Evolutionary conservation across 2,888 invertebrate genomes (phyloP), one percentile per base, ranked within the genome.

Genomic region (Folsomia manolachei): DNA sequence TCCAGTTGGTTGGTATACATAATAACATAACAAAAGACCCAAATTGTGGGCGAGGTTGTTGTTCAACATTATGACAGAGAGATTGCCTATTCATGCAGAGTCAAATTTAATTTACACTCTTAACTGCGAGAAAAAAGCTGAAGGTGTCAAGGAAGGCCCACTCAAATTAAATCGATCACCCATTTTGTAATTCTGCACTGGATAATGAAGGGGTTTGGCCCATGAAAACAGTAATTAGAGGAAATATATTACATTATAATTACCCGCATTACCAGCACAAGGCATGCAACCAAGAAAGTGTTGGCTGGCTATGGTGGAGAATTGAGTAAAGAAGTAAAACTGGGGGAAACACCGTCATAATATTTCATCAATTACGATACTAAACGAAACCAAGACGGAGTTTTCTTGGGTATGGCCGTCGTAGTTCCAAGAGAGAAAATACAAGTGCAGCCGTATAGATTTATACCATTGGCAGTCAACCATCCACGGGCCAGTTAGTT

Each of bases 211-310:
- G 24, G 51, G 2, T 51, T 66, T 27, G n/a, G 25, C 21, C 52
- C 51, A 51, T 63, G 73, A 70, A 75, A 70, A 64, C 71, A 71
- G 68, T 71, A 74, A 72, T 74, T 76, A 76, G 74, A 68, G 70
- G 52, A 74, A 72, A 76, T 72, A 76, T 74, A 76, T 76, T 76
- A 76, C 71, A 74, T 76, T 76, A 72, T 76, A 76, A 76, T 76
- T 76, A 72, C 74, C 72, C 72, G 51, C 18, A 51, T 51, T 51
- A 56, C 18, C 18, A 56, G 4, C n/a, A 7, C 56, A 19, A n/a
- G 19, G 19, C 56, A 56, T 56, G 56, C 56, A 56, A 56, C 56
- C 56, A 21, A 56, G 56, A 56, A 56, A 56, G 56, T 56, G 18
- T n/a, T n/a, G n/a, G n/a, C n/a, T n/a, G n/a, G n/a, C n/a, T n/a